Conservation (phyloP, 1,140 invertebrate genomes). For the Drosophila ficusphila region DNA sequence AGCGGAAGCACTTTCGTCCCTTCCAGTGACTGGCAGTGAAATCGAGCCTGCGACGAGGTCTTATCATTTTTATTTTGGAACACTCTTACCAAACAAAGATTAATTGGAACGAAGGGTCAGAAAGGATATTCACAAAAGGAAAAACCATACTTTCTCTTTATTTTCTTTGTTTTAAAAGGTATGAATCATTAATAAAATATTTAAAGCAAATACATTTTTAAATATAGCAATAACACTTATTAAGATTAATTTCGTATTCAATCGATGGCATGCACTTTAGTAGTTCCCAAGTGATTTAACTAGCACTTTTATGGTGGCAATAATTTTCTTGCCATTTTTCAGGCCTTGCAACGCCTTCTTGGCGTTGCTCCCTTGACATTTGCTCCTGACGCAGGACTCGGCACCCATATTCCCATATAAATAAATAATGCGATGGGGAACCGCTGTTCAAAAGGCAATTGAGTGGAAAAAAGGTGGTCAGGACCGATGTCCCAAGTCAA, state of each 20-base stretch:
- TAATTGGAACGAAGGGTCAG: slow-evolving; percentile 11
- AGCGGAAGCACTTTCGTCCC: neutral
- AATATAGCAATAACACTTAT: neutral
- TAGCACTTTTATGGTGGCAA: no score
- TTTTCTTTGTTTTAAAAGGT: no score
- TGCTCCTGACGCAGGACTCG: neutral
- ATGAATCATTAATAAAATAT: no score
- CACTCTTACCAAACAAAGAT: slow-evolving; percentile 1
- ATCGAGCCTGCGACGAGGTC: neutral
- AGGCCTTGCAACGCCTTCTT: neutral
- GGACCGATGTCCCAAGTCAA: slow-evolving; percentile 38
- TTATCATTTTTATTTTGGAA: slow-evolving; percentile 32
- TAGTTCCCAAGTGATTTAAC: no score
- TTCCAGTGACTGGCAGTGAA: neutral
- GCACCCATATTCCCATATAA: slow-evolving; percentile 44
- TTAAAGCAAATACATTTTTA: no score
- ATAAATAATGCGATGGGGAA: slow-evolving; percentile 57
- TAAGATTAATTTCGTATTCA: no score
- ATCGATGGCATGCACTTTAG: no score
- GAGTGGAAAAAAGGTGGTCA: slow-evolving; percentile 60
- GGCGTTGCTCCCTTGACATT: slow-evolving; percentile 28
- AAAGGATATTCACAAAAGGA: no score
- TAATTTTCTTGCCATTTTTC: slow-evolving; percentile 18
- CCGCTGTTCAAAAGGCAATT: slow-evolving; percentile 57
- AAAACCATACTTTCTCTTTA: no score